Base-by-base conservation (phyloP, 1,140 invertebrate genomes). In the Bombus waltoni region DNA sequence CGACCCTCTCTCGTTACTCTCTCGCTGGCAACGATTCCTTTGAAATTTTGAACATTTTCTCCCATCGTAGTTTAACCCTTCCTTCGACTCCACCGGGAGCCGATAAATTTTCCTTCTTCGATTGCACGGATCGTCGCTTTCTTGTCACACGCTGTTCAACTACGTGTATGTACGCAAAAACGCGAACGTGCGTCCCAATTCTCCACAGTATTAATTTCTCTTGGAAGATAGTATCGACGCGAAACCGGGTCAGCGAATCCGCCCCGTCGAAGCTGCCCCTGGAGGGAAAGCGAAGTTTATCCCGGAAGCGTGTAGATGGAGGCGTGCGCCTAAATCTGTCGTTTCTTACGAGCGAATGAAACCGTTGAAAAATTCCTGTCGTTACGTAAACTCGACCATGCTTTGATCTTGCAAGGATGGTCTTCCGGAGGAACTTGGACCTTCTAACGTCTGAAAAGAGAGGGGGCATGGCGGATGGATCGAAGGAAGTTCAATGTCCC, bases 331-430 rank as follows among this genome's bases (percentile, higher is more conserved):
- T 75, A 75, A 53, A 25, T 57, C 22, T 11, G 18, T 32, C 44
- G 44, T 75, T 75, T n/a, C 47, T 75, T 75, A 75, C 44, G 47
- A 47, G 32, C 44, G 22, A 35, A 75, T 15, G 73, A 57, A 57
- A 57, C 18, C 47, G 47, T n/a, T 74, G 73, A 74, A 74, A 74
- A 74, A 74, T 74, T 74, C 73, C 8, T 44, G 11, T 53, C 73
- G 73, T 74, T 74, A 74, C 73, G 73, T 74, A 53, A 74, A 74
- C 73, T 74, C 32, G n/a, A 15, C 32, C 18, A 25, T 8, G 15
- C 42, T 44, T 44, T n/a, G 8, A n/a, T 15, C 40, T 35, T 8
- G 22, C 32, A 25, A 9, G 15, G 5, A 32, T 18, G 18, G 32
- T 53, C 5, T 40, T n/a, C n/a, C n/a, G 4, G 15, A 18, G 9